Base-by-base conservation (phyloP, 2,888 invertebrate genomes). In the Lepidochitona cinerea region DNA sequence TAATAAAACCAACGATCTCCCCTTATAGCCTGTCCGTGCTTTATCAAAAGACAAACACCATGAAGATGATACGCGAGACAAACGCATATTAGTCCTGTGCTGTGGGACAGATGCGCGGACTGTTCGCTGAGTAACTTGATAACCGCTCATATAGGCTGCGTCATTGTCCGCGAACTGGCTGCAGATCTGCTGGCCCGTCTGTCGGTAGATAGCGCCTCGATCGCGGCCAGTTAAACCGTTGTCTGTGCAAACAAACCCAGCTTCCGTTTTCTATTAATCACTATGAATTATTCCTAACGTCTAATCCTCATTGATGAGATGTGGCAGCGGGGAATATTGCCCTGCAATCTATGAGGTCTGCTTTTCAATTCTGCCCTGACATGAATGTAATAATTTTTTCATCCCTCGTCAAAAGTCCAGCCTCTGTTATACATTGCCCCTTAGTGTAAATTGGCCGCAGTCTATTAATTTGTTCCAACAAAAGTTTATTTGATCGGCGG, bases 401-500 rank as follows among this genome's bases (percentile, higher is more conserved):
- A 29, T 59, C 32, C 29, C 12, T 14, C 29, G 29, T 26, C 4
- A 26, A 59, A 59, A 29, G 14, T 23, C 23, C 14, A 26, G 29
- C 23, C 32, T 23, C 59, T 26, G 23, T 59, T 59, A 32, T 59
- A 26, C 29, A 14, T 23, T 59, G 59, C 5, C 59, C 29, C 32
- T 59, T 32, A 59, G 59, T 59, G 59, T 59, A 59, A 59, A 59
- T 59, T 59, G 59, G 29, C 59, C 23, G 23, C 26, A 18, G 59
- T 2, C 59, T 59, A 59, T 59, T 59, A 59, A 59, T 59, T 59
- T 59, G 59, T 59, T 59, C 29, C 59, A 59, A 59, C 59, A 59
- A 59, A 59, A 59, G 59, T 59, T 59, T 59, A 59, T 59, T 59
- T 59, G 59, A 59, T 29, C 59, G 59, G 14, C 32, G 59, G 23